Base-by-base conservation (phyloP, 2,888 invertebrate species). In the Sisyra terminalis region DNA sequence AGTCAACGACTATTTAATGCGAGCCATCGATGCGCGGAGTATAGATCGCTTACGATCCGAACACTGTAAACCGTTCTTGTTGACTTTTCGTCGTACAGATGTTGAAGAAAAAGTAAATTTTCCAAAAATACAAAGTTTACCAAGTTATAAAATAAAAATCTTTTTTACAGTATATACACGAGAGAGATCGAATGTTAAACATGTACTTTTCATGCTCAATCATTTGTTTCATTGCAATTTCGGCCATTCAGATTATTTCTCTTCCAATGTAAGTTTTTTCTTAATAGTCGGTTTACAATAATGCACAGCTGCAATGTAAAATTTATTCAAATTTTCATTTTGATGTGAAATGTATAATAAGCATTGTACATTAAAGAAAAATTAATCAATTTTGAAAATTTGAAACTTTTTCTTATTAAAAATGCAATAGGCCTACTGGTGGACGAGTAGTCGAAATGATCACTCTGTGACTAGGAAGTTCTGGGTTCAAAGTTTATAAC, bases 1-100 rank as follows among this genome's bases (percentile, higher is more conserved):
- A 63, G 90, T 93, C 15, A 93, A 96, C 58, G 96, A 96, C 53
- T 96, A 96, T 62, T 69, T 97, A 50, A 87, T 89, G 74, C 79
- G 88, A 50, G 94, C 94, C 10, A 96, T 96, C 49, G 93, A 94
- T 61, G 93, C 93, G 1, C 73, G 93, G 42, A 89, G 89, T 58
- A 88, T 92, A 44, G 92, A 94, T 65, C 75, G 84, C 41, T 70
- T 93, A 42, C 71, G 89, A 43, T 73, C 82, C 1, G 88, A 94
- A 57, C 90, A 96, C 60, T 94, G 94, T 60, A 76, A 78, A 43
- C 78, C 82, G 1, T 70, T 90, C 58, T 71, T 88, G 17, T 73
- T 96, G 45, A 83, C 82, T 47, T 96, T 96, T 68, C 77, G 83
- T 48, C 78, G 89, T 53, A 60, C 67, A 2, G 71, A 76, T 29